phyloP scores from a whole-genome alignment of 2,888 invertebrate species.

The Chloromyia formosa region DNA sequence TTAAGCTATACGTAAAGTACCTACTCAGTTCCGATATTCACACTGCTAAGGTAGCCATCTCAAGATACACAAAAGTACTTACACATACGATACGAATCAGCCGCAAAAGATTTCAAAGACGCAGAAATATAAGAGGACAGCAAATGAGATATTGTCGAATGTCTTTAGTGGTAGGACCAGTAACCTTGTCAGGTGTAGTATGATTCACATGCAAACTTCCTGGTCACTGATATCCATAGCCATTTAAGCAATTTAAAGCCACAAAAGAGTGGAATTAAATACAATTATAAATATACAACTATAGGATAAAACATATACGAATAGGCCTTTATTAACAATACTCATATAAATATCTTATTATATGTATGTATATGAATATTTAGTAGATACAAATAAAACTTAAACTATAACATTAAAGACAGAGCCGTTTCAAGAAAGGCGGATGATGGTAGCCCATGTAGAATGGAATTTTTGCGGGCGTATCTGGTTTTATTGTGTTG shows the following conservation, averaged over 20 bases:
- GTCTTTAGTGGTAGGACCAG: not conserved
- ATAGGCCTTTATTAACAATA: not conserved
- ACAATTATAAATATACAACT: conserved; percentile 12
- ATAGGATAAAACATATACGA: not conserved
- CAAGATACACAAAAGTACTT: not conserved
- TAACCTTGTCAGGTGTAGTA: conserved; percentile 6
- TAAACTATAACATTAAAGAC: not conserved
- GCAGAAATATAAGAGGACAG: conserved; percentile 23
- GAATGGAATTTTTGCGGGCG: conserved; percentile 28
- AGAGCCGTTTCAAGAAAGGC: not conserved
- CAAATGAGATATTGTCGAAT: not conserved
- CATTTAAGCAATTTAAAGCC: not conserved
- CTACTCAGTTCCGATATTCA: not conserved
- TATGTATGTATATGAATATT: no score
- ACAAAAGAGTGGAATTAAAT: not conserved
- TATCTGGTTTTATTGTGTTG: conserved; percentile 18
- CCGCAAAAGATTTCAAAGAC: not conserved
- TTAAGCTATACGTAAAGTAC: not conserved
- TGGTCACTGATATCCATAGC: not conserved
- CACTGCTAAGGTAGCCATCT: not conserved
- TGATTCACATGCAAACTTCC: conserved; percentile 25
- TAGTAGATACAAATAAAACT: not conserved
- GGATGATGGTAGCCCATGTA: not conserved
- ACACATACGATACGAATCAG: not conserved
- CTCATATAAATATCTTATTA: no score